A percentile compares a stretch with the other conserved stretches of the same genome.
These are phyloP conservation scores for Epirrhoe tristata DNA, from an alignment of 2,888 invertebrate species.

Conservation along the genomic window DNA sequence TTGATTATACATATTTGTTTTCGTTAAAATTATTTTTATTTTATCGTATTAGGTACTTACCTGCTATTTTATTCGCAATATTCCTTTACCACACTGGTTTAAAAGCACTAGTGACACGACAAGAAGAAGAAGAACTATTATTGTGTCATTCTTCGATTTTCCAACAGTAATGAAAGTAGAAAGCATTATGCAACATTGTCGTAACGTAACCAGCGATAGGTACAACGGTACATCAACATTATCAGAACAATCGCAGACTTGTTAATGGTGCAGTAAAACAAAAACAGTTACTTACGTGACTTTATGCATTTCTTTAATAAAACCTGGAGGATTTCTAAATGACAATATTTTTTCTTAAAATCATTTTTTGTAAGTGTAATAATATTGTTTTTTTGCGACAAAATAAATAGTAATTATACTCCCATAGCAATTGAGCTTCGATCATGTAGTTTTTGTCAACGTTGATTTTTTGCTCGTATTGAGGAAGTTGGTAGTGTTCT, in stretches of 20 bases:
- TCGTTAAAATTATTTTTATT: neutral
- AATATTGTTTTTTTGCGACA: slow-evolving; percentile 21
- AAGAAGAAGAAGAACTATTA: too few relatives aligned
- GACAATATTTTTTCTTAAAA: neutral
- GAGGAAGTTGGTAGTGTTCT: slow-evolving; percentile 5
- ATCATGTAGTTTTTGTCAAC: neutral
- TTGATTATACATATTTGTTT: neutral
- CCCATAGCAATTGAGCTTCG: neutral
- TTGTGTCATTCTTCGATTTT: slow-evolving; percentile 18
- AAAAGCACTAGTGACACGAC: too few relatives aligned
- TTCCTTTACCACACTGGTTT: too few relatives aligned
- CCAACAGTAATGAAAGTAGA: slow-evolving; percentile 25
- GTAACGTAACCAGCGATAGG: slow-evolving; percentile 10
- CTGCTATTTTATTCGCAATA: neutral
- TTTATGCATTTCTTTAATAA: neutral
- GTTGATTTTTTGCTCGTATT: slow-evolving; percentile 9
- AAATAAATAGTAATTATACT: slow-evolving; percentile 9
- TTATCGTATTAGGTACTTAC: neutral
- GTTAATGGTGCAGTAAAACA: neutral
- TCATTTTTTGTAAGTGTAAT: slow-evolving; percentile 2
- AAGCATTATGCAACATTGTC: slow-evolving; percentile 29
- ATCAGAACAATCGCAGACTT: slow-evolving; percentile 8
- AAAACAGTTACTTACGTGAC: neutral
- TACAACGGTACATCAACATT: neutral
- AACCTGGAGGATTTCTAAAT: neutral